These are phyloP conservation scores for Cololabis saira DNA, from an alignment of 2,113 vertebrate genomes.

Conservation along the genomic window DNA sequence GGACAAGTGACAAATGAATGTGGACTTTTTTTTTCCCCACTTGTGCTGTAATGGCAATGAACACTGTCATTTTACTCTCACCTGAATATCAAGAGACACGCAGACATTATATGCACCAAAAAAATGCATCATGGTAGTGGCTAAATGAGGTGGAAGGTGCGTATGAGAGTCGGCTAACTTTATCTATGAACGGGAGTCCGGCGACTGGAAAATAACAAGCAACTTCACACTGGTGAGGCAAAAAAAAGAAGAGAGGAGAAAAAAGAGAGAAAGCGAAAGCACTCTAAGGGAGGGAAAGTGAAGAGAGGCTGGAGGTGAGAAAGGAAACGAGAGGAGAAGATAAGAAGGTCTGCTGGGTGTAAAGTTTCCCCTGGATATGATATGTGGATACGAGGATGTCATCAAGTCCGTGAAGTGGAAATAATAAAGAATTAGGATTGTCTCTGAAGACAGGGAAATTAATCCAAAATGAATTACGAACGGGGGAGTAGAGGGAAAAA, in stretches of 20 bases:
- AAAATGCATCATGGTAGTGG: constrained; percentile 18
- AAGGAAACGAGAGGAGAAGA: constrained; percentile 44
- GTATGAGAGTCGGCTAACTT: constrained; percentile 20
- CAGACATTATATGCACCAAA: constrained; percentile 26
- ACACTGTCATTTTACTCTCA: constrained; percentile 39
- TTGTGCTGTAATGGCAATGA: constrained; percentile 51
- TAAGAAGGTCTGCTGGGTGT: constrained; percentile 74
- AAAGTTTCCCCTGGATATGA: constrained; percentile 79
- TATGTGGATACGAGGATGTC: constrained; percentile 79
- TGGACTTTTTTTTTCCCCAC: constrained; percentile 29
- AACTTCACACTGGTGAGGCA: constrained; percentile 43
- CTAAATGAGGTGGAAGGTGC: constrained; percentile 14
- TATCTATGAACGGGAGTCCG: constrained; percentile 33
- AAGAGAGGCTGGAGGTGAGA: constrained; percentile 3
- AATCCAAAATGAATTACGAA: constrained; percentile 82
- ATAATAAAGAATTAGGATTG: constrained; percentile 84
- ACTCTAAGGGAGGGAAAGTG: constrained; percentile 2
- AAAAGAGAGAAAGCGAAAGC: not conserved
- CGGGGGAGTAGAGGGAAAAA: constrained; percentile 24
- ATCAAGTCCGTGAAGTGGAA: constrained; percentile 81
- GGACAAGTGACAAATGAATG: constrained; percentile 47
- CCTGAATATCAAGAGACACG: constrained; percentile 16
- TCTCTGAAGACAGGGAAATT: constrained; percentile 82
- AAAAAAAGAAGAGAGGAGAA: constrained; percentile 10
- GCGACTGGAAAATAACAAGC: constrained; percentile 45